phyloP scores from a whole-genome alignment of 1,140 invertebrate genomes.

The Hyposmocoma kahamanoa region DNA sequence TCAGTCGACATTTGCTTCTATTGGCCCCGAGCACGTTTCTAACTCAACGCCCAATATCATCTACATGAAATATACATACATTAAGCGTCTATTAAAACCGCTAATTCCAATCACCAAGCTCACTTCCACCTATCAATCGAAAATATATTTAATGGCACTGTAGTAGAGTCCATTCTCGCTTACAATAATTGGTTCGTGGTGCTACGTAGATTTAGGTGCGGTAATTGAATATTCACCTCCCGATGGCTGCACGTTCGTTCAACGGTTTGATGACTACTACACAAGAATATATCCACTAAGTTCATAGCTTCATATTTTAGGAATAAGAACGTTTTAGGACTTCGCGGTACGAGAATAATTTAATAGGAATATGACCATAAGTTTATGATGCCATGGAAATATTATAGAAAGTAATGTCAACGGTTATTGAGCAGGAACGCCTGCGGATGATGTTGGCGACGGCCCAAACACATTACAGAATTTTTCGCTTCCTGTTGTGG shows the following conservation, averaged over 20 bases:
- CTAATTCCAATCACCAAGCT: constrained; percentile 17
- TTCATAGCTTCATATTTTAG: too few species aligned
- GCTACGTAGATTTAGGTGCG: constrained; percentile 23
- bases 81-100: constrained; percentile 21
- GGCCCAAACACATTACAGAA: neutral
- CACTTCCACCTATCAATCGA: constrained; percentile 1
- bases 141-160: neutral
- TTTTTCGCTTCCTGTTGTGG: too few species aligned
- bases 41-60: too few species aligned
- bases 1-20: too few species aligned
- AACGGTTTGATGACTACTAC: constrained; percentile 31
- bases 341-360: too few species aligned
- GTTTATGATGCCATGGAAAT: too few species aligned
- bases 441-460: neutral
- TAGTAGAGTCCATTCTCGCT: constrained; percentile 17
- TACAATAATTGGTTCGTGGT: constrained; percentile 4
- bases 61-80: constrained; percentile 24
- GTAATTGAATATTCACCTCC: constrained; percentile 47
- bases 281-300: too few species aligned
- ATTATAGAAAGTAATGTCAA: neutral
- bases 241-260: constrained; percentile 24
- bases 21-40: too few species aligned
- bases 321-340: too few species aligned
- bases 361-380: too few species aligned
- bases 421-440: neutral